phyloP scores from a whole-genome alignment of 2,888 invertebrate species.

The Nebria salina region DNA sequence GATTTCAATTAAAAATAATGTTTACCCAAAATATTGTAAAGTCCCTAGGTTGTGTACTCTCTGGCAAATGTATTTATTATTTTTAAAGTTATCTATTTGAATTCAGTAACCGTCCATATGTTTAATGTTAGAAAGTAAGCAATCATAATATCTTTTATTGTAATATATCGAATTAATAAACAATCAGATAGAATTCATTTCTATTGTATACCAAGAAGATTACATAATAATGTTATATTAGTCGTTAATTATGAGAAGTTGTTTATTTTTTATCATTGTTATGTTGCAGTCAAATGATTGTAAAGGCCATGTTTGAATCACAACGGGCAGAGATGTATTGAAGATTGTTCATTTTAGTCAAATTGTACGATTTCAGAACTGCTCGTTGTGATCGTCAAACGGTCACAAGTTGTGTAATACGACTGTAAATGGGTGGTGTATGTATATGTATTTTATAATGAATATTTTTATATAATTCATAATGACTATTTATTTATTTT shows the following conservation, averaged over 20 bases:
- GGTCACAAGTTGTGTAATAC: conserved; percentile 31
- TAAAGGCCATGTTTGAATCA: conserved; percentile 33
- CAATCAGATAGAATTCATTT: conserved; percentile 28
- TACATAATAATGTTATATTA: conserved; percentile 34
- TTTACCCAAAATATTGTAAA: neutral
- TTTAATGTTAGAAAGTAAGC: conserved; percentile 26
- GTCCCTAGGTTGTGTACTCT: neutral
- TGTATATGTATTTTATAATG: conserved; percentile 45
- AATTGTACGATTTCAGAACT: conserved; percentile 7
- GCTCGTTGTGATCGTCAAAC: conserved; percentile 16
- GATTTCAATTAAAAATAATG: too few species aligned
- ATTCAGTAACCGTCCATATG: conserved; percentile 27
- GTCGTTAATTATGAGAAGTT: conserved; percentile 37
- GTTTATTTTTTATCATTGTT: conserved; percentile 33
- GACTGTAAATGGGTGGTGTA: conserved; percentile 44
- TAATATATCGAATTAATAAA: conserved; percentile 33
- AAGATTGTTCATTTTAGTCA: conserved; percentile 14
- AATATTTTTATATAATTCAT: conserved; percentile 43
- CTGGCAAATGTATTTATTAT: neutral
- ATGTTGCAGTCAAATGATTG: conserved; percentile 32
- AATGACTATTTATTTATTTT: conserved; percentile 40
- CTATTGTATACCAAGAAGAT: conserved; percentile 40
- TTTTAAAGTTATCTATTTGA: neutral
- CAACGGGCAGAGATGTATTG: conserved; percentile 21
- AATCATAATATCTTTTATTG: conserved; percentile 26